Conservation (phyloP, 2,113 vertebrate species). For the Sylvietta virens region DNA sequence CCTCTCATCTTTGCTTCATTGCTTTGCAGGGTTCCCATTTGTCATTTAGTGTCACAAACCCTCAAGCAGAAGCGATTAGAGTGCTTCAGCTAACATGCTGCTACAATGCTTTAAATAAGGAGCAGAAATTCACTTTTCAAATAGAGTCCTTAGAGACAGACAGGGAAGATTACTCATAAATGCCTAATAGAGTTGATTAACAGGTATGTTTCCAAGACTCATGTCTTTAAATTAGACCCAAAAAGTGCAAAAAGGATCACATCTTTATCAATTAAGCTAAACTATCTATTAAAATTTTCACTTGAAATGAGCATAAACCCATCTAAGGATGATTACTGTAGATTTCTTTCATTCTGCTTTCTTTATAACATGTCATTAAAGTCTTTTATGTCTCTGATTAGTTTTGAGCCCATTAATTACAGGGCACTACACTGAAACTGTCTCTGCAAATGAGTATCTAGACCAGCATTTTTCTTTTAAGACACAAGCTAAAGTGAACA, state of each 20-base stretch:
- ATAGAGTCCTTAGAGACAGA: background rate
- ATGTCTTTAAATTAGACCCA: background rate
- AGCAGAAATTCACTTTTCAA: constrained; percentile 30
- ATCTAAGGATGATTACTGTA: constrained; percentile 5
- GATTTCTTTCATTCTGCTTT: background rate
- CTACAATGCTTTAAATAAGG: background rate
- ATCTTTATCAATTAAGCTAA: constrained; percentile 4
- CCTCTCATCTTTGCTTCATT: constrained; percentile 32
- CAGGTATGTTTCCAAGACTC: background rate
- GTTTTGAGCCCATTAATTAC: constrained; percentile 33
- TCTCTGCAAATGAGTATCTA: background rate
- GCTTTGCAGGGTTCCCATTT: constrained; percentile 15
- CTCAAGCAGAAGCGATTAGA: background rate
- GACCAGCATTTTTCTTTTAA: background rate
- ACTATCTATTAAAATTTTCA: background rate
- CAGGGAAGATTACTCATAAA: background rate
- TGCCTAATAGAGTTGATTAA: background rate
- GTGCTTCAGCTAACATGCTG: background rate
- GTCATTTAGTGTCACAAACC: constrained; percentile 26
- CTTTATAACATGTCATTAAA: background rate
- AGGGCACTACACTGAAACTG: background rate
- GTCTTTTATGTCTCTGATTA: background rate
- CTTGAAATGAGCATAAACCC: background rate
- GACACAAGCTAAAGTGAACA: background rate
- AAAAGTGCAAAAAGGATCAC: background rate